A percentile compares a stretch with the other conserved stretches of the same genome.
These are phyloP conservation scores for Liparis tanakae DNA, from an alignment of 2,797 vertebrate species.

Conservation along the genomic window DNA sequence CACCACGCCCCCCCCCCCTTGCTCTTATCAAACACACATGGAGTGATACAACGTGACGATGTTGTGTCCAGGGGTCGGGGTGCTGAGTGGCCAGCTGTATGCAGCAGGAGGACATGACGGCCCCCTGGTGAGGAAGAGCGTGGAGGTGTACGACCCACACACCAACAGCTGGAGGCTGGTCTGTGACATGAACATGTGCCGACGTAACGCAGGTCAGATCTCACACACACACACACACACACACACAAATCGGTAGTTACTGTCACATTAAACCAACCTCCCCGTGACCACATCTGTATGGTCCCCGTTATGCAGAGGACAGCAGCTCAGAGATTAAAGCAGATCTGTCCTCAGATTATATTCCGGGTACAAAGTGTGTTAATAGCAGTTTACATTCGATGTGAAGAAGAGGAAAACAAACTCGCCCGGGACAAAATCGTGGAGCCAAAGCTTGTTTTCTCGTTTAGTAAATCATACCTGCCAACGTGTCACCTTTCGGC, in stretches of 20 bases:
- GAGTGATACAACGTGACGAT: too few species aligned
- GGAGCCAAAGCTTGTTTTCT: background rate
- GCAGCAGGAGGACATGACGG: slow-evolving; percentile 96
- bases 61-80: slow-evolving; percentile 88
- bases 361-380: background rate
- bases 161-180: slow-evolving; percentile 93
- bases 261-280: background rate
- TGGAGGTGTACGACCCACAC: slow-evolving; percentile 92
- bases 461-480: background rate
- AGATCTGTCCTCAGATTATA: background rate
- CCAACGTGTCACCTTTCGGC: too few species aligned
- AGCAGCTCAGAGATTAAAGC: background rate
- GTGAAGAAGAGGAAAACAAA: too few species aligned
- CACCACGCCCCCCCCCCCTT: background rate
- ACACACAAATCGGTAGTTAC: background rate
- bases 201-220: slow-evolving; percentile 92
- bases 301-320: background rate
- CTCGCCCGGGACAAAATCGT: background rate
- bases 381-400: background rate
- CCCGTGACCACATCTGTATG: too few species aligned
- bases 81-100: slow-evolving; percentile 90
- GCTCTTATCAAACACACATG: background rate
- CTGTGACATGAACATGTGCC: slow-evolving; percentile 98
- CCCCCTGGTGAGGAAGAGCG: slow-evolving; percentile 96
- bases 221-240: background rate